Evolutionary conservation across 2,888 invertebrate genomes (phyloP), one percentile per base, ranked within the genome.

Genomic region (Lordiphosa andalusiaca): DNA sequence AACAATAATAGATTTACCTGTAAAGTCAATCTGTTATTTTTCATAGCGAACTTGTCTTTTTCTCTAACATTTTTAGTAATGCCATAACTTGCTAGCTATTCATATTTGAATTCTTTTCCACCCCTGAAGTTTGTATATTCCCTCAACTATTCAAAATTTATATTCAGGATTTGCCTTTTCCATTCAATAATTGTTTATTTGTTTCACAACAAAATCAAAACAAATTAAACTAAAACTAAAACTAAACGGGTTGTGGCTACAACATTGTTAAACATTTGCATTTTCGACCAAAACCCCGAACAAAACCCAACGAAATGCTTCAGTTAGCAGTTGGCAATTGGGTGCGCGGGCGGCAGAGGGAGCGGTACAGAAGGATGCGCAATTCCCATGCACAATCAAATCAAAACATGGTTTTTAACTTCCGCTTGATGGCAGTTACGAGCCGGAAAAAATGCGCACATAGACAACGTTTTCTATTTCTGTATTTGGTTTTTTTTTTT

Each of bases 371-470:
- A 48, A 40, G 46, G 44, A 66, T 46, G 48, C 46, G 47, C 69
- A 66, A 73, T 83, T 80, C 71, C 77, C 58, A 69, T 76, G 81
- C 71, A 68, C 77, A 80, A 81, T 80, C 84, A 83, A 81, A 80
- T 80, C 84, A 80, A 81, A 80, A 73, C 74, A 80, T 74, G 81
- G 77, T 72, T 81, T 78, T 76, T 81, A 84, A 73, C 78, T 80
- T 80, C 78, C 78, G 81, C 77, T 81, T 65, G 77, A 77, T 50
- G 75, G 73, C 68, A 76, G 83, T 75, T 77, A 71, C 71, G 63
- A 70, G 52, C 62, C 70, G 68, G 69, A 68, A 66, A 70, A 42
- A 41, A 12, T 35, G 19, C 21, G 38, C 12, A 16, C 7, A 12
- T 40, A 16, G 37, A 48, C 10, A 33, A 33, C 37, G 38, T 42